Percentiles rank a stretch among this genome's conserved stretches.
These are phyloP conservation scores for Pollenia angustigena DNA, from an alignment of 2,888 invertebrate genomes.

Conservation along the genomic window DNA sequence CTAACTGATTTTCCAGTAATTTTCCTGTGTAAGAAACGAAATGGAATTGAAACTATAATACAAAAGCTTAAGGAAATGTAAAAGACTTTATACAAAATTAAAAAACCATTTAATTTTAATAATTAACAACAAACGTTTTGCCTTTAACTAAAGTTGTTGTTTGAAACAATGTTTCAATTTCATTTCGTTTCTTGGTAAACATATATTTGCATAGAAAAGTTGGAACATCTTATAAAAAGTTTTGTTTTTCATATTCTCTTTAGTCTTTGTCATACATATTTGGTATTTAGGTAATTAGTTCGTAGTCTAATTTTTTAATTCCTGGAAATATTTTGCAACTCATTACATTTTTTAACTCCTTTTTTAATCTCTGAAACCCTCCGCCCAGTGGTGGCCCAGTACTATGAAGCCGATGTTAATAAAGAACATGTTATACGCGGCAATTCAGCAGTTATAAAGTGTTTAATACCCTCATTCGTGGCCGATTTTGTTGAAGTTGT, in stretches of 20 bases:
- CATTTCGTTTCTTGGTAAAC: conserved; percentile 37
- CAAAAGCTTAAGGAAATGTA: no score
- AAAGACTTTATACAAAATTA: no score
- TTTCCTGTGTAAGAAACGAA: no score
- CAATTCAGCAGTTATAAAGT: conserved; percentile 94
- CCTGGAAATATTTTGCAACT: background rate
- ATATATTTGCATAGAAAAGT: background rate
- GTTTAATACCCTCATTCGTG: conserved; percentile 96
- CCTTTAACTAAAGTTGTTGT: no score
- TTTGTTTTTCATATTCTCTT: no score
- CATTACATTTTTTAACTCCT: background rate
- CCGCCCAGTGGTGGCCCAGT: conserved; percentile 92
- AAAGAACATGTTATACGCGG: conserved; percentile 95
- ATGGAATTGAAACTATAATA: no score
- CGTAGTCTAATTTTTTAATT: background rate
- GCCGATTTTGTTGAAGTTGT: conserved; percentile 95
- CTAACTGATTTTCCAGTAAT: background rate
- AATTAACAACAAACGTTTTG: no score
- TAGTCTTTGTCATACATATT: conserved; percentile 56
- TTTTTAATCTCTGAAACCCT: conserved; percentile 5
- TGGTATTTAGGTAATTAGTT: background rate
- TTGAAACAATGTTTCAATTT: conserved; percentile 27
- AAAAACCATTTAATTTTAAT: no score
- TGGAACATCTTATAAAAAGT: no score
- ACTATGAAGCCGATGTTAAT: conserved; percentile 95